Evolutionary conservation across 2,797 vertebrate species (phyloP).

Genomic region (Australoheros facetus): DNA sequence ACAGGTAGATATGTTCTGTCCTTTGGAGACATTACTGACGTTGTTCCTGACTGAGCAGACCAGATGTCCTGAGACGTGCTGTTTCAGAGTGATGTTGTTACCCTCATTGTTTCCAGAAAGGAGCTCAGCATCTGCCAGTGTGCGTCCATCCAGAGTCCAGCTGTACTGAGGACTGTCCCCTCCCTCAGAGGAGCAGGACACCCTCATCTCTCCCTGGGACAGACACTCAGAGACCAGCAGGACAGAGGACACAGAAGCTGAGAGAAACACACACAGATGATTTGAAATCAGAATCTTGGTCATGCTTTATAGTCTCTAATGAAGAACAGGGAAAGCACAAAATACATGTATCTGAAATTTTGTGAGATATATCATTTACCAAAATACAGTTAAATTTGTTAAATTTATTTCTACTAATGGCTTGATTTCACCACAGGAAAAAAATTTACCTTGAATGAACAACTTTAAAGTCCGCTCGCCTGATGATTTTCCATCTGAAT

Average conservation of each 20-base stretch:
- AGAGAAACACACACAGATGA: not conserved
- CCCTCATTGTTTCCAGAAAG: constrained; percentile 1
- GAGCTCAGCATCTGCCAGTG: no score
- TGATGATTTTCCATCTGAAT: not conserved
- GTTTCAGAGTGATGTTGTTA: constrained; percentile 50
- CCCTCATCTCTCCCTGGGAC: no score
- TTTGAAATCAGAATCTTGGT: no score
- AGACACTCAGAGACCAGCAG: constrained; percentile 34
- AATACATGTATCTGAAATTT: accelerated
- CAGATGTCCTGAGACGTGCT: not conserved
- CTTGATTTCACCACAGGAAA: not conserved
- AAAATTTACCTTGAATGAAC: not conserved
- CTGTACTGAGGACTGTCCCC: no score
- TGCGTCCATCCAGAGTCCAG: no score
- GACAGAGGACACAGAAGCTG: constrained; percentile 21
- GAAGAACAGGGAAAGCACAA: not conserved
- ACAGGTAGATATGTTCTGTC: constrained; percentile 9
- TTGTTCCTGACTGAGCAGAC: no score
- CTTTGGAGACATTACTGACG: no score
- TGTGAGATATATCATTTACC: accelerated
- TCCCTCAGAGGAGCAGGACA: not conserved
- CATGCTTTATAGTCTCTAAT: not conserved
- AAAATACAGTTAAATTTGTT: not conserved
- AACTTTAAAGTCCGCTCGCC: not conserved
- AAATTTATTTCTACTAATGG: accelerated